Base-by-base conservation (phyloP, 2,113 vertebrate species). In the Oxyruncus cristatus region DNA sequence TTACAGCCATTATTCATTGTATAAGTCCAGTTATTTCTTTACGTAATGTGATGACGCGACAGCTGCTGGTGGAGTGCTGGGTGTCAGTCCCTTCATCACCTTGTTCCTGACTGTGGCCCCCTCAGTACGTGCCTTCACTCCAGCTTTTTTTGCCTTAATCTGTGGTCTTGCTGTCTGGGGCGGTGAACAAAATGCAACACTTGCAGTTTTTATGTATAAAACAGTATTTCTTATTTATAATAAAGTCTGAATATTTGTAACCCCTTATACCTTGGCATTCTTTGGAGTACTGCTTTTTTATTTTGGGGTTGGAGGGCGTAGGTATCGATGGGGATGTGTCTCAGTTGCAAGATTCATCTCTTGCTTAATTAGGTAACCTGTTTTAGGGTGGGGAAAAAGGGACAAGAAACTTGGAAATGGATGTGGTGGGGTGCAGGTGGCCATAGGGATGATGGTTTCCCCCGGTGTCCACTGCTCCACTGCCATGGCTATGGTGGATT, bases 201-300 rank as follows among this genome's bases (percentile, higher is more conserved):
- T 98, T 97, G 96, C 98, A 97, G 96, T 97, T 98, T 98, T 98
- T 98, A 98, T 99, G 98, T 99, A 98, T 98, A 98, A 98, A 99
- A 98, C 99, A 99, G 99, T 99, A 99, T 99, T 99, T 98, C 97
- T 99, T 99, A 99, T 99, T 99, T 99, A 99, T 99, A 99, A 99
- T 99, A 99, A 98, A 98, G 98, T 98, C 98, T 97, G 98, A 98
- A 98, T 99, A 98, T 99, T 98, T 98, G 98, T 99, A 98, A 98
- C 98, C 98, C 96, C 97, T 98, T 95, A 98, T 62, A 97, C 93
- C 79, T 83, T 44, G 89, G 58, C 44, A 88, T 96, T 97, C 95
- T 93, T 91, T 95, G 95, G 88, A 97, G 47, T 98, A 68, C 97
- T 97, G 93, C 85, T 61, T 62, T 49, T n/a, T 28, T 58, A 67